phyloP scores from a whole-genome alignment of 2,797 vertebrate species.

The Macropodus opercularis region DNA sequence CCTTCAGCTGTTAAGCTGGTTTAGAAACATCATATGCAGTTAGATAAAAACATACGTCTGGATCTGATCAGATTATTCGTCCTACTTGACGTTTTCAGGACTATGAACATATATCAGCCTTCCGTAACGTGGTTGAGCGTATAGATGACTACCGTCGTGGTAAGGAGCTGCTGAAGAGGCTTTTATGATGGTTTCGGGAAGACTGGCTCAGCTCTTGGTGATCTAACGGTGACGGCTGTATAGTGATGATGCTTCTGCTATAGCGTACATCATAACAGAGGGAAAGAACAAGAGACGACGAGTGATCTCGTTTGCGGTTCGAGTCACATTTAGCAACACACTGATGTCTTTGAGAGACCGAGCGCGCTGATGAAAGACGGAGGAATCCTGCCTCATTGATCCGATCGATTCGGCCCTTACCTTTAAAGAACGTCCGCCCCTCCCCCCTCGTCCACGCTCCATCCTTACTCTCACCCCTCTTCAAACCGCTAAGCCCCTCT shows the following conservation, averaged over 20 bases:
- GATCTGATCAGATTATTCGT: too few relatives aligned
- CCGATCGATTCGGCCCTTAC: conserved; percentile 84
- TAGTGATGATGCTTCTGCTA: neutral
- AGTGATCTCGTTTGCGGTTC: conserved; percentile 56
- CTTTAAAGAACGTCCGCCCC: conserved; percentile 83
- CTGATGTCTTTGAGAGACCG: conserved; percentile 79
- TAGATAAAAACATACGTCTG: too few relatives aligned
- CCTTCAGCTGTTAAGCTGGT: too few relatives aligned
- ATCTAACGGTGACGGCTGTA: neutral
- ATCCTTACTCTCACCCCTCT: conserved; percentile 40
- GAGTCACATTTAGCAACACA: conserved; percentile 70
- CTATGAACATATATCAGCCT: too few relatives aligned
- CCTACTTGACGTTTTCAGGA: too few relatives aligned
- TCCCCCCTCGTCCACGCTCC: conserved; percentile 55
- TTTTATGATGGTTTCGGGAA: neutral
- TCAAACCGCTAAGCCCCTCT: conserved; percentile 77
- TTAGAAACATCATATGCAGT: too few relatives aligned
- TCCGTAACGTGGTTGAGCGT: too few relatives aligned
- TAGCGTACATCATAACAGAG: neutral
- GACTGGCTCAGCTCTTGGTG: neutral
- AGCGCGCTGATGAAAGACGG: conserved; percentile 84
- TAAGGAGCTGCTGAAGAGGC: neutral
- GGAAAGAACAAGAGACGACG: neutral
- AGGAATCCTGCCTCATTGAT: conserved; percentile 87
- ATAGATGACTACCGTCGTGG: too few relatives aligned